Conservation (phyloP, 2,113 vertebrate genomes). For the Stegostoma tigrinum region DNA sequence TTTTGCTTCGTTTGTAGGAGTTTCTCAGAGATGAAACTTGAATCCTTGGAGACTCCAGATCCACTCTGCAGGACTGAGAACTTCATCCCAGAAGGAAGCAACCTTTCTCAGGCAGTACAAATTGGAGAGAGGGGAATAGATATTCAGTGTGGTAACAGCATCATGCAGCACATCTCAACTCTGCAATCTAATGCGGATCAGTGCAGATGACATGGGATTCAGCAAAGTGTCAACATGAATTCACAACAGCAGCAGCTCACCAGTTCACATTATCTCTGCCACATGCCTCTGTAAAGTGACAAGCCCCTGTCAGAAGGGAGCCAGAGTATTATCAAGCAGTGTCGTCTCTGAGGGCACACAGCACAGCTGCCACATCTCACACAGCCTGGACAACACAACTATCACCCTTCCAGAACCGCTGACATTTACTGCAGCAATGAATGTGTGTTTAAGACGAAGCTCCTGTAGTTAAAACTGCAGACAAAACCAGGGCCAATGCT, state of each 20-base stretch:
- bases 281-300: neutral
- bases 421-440: neutral
- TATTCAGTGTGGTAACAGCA: no score
- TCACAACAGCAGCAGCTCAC: neutral
- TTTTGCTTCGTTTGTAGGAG: neutral
- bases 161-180: neutral
- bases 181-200: neutral
- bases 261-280: neutral
- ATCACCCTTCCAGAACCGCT: neutral
- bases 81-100: neutral
- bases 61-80: neutral
- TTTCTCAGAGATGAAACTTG: neutral
- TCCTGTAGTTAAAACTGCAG: neutral
- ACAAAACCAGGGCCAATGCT: neutral
- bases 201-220: neutral
- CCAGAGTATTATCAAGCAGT: neutral
- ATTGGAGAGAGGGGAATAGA: neutral
- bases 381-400: neutral
- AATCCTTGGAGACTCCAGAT: neutral
- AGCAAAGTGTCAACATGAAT: neutral
- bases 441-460: neutral
- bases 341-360: neutral
- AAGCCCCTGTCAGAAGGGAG: neutral
- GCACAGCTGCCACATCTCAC: conserved; percentile 7
- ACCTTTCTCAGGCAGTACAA: neutral